A percentile compares a stretch with the other conserved stretches of the same genome.
These are phyloP conservation scores for Hiodon tergisus DNA, from an alignment of 2,113 vertebrate species.

Conservation along the genomic window DNA sequence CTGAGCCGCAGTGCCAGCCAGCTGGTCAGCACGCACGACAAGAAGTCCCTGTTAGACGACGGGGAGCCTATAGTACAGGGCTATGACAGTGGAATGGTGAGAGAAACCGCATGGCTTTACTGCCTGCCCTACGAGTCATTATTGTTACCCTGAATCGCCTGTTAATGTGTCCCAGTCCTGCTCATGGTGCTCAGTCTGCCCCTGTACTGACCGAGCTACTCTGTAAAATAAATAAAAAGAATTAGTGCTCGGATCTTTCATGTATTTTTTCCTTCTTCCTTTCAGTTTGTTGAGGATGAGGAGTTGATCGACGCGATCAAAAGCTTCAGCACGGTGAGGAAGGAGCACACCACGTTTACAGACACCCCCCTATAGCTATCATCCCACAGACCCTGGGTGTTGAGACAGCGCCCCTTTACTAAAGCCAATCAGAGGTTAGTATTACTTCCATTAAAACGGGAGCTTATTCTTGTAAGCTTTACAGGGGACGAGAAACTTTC, in stretches of 20 bases:
- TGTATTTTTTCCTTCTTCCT: constrained; percentile 22
- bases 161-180: too few relatives aligned
- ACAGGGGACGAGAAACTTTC: background rate
- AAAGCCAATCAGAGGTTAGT: constrained; percentile 1
- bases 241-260: background rate
- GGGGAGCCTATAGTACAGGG: constrained; percentile 57
- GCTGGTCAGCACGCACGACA: constrained; percentile 71
- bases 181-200: too few relatives aligned
- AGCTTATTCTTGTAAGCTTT: constrained; percentile 7
- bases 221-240: too few relatives aligned
- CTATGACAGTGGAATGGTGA: constrained; percentile 77
- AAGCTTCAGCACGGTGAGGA: constrained; percentile 79
- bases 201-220: too few relatives aligned
- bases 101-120: constrained; percentile 24
- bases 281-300: constrained; percentile 81
- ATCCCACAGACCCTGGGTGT: background rate
- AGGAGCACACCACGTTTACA: constrained; percentile 82
- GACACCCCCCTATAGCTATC: constrained; percentile 70
- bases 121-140: too few relatives aligned
- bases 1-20: constrained; percentile 84
- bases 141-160: background rate
- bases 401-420: constrained; percentile 39
- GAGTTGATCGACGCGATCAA: constrained; percentile 82
- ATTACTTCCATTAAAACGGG: constrained; percentile 4
- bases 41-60: constrained; percentile 69